These are phyloP conservation scores for Grantiella picta DNA, from an alignment of 2,113 vertebrate genomes.

Conservation along the genomic window DNA sequence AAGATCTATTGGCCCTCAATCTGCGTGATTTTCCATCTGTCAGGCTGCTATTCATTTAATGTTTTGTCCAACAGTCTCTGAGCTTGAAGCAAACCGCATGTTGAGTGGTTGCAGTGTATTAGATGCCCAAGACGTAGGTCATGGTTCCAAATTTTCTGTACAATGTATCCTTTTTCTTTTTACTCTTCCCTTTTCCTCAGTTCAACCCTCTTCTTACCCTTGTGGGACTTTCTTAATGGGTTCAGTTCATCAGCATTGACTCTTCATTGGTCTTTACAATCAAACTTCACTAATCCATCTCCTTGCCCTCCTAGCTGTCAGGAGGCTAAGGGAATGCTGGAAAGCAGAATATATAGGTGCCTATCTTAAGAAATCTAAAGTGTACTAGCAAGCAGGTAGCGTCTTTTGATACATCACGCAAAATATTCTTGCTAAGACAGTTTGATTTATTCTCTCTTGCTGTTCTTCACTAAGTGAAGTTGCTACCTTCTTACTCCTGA, in stretches of 20 bases:
- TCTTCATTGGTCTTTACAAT: neutral
- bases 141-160: neutral
- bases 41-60: neutral
- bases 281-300: neutral
- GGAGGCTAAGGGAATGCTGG: neutral
- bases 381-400: neutral
- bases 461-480: neutral
- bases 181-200: neutral
- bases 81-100: neutral
- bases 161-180: neutral
- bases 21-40: neutral
- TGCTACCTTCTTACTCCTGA: neutral
- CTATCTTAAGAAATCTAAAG: neutral
- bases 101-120: neutral
- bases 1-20: neutral
- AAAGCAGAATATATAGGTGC: neutral
- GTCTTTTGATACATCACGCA: neutral
- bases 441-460: neutral
- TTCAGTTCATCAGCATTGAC: neutral
- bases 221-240: neutral
- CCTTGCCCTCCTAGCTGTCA: neutral
- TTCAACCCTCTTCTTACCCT: neutral
- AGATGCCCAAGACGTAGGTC: rapidly evolving
- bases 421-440: neutral
- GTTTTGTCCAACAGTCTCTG: neutral